Evolutionary conservation across 2,797 vertebrate genomes (phyloP).

Genomic region (Rhinella marina): DNA sequence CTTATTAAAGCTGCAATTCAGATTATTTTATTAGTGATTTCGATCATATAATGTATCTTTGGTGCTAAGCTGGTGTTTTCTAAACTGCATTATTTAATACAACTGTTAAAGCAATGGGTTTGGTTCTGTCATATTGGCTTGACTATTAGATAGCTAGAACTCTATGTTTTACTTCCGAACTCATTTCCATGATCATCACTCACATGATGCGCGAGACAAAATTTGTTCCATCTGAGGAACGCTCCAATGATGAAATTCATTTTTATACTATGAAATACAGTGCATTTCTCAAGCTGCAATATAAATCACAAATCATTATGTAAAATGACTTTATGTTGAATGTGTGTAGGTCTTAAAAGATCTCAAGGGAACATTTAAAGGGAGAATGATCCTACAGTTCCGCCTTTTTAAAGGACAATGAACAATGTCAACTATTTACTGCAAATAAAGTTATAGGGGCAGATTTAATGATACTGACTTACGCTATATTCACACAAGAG

Average conservation of each 20-base stretch:
- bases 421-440: not conserved
- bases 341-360: slow-evolving; percentile 45
- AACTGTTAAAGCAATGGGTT: slow-evolving; percentile 25
- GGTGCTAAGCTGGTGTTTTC: not conserved
- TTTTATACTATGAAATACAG: slow-evolving; percentile 55
- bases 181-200: slow-evolving; percentile 58
- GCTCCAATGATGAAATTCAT: slow-evolving; percentile 49
- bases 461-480: too few species aligned
- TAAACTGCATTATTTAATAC: not conserved
- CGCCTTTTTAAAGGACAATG: slow-evolving; percentile 36
- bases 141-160: slow-evolving; percentile 49
- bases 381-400: slow-evolving; percentile 32
- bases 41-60: not conserved
- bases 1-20: not conserved
- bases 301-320: slow-evolving; percentile 52
- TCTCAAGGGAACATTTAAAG: slow-evolving; percentile 45
- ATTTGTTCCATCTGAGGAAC: slow-evolving; percentile 57
- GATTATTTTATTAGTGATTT: not conserved
- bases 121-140: slow-evolving; percentile 35
- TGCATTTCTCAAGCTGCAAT: slow-evolving; percentile 49
- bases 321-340: slow-evolving; percentile 55
- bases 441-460: too few species aligned
- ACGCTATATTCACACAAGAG: too few species aligned
- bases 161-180: slow-evolving; percentile 52
- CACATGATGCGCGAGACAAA: slow-evolving; percentile 56